Conservation (phyloP, 2,113 vertebrate genomes). For the Fukomys damarensis region DNA sequence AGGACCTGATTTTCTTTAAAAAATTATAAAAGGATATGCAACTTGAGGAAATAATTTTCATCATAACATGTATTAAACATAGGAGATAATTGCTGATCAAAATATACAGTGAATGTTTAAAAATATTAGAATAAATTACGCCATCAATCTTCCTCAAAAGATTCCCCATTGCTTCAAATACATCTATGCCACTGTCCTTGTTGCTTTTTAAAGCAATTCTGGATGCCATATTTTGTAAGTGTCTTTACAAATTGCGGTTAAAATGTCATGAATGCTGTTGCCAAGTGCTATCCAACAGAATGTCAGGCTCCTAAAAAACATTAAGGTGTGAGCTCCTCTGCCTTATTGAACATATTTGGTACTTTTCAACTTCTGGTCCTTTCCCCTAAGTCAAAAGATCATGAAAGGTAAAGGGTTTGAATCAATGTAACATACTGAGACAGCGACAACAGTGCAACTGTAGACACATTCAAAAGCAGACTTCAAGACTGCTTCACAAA, state of each 20-base stretch:
- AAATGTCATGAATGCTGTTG: background rate
- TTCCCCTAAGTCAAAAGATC: background rate
- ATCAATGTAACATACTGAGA: background rate
- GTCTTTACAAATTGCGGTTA: background rate
- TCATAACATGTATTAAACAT: slow-evolving; percentile 12
- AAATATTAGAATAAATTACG: background rate
- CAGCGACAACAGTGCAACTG: background rate
- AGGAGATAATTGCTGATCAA: background rate
- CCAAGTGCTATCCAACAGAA: background rate
- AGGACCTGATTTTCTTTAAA: background rate
- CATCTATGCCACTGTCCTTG: background rate
- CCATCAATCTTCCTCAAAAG: background rate
- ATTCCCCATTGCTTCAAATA: background rate
- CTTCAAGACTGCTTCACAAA: background rate
- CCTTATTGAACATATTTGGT: background rate
- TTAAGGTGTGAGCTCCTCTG: background rate
- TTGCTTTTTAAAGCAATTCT: background rate
- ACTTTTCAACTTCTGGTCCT: background rate
- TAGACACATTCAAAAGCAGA: background rate
- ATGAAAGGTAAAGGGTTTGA: background rate
- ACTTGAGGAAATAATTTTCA: background rate
- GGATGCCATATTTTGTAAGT: background rate
- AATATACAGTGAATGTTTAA: background rate
- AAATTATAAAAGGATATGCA: background rate
- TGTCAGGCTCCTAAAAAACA: background rate